Evolutionary conservation across 2,113 vertebrate species (phyloP), one percentile per base, ranked within the genome.

Genomic region (Leuciscus idus): DNA sequence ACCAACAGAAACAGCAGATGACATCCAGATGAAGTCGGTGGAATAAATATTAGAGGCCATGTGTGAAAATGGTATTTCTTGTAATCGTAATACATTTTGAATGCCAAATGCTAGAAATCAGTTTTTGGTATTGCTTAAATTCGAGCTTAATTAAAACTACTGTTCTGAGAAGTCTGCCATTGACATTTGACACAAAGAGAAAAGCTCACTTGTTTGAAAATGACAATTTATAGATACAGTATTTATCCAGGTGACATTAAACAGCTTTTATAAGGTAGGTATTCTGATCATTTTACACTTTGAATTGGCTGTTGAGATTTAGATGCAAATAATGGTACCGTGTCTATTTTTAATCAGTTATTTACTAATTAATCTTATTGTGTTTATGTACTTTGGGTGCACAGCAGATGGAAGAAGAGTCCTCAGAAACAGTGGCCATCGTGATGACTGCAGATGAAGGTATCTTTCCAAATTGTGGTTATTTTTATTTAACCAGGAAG

Each of bases 361-460:
- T 66, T 66, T 43, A 43, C 43, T 46, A 43, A 43, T 43, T 43
- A 43, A 43, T 2, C 8, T 26, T 26, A 26, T 70, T 43, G 17
- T 43, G 70, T 74, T 26, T 26, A 75, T 48, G 23, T 26, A 50
- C 43, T 46, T 75, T 7, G 26, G 23, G 43, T 75, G 43, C 12
- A 50, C 72, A 48, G 23, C 23, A 75, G 43, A 48, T 75, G 72
- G 21, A 74, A 74, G 73, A 46, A 26, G 26, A 26, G 17, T 52
- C 46, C 43, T 17, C 46, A 30, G 73, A 76, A 76, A 76, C 46
- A 52, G n/a, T 74, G 28, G 46, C 74, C 13, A 76, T 9, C 6
- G 15, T 76, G 74, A 76, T 76, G 73, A 76, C 73, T 76, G 73
- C 12, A 76, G 46, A 52, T 76, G 0, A 50, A 76, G 73, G 73